phyloP scores from a whole-genome alignment of 2,888 invertebrate genomes.

The Atrina japonica region DNA sequence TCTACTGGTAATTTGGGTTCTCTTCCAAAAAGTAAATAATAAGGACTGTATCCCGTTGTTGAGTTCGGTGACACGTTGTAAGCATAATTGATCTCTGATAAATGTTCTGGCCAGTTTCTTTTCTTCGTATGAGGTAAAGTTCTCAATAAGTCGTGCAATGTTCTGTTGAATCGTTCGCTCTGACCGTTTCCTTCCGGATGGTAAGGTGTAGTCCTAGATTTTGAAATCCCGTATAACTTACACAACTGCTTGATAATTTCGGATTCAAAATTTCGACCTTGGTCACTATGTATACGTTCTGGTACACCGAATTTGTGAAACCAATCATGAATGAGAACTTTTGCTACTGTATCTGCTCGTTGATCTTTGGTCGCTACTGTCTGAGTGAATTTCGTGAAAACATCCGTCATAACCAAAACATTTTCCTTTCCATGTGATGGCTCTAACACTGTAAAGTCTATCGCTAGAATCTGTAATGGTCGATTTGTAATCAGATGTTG shows the following conservation, averaged over 20 bases:
- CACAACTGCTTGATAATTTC: too few relatives aligned
- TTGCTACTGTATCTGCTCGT: background rate
- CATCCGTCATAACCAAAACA: conserved; percentile 38
- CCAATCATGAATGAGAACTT: too few relatives aligned
- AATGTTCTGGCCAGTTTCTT: background rate
- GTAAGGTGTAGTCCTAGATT: too few relatives aligned
- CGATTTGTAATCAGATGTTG: too few relatives aligned
- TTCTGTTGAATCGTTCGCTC: too few relatives aligned
- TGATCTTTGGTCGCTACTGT: conserved; percentile 8
- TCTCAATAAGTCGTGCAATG: background rate
- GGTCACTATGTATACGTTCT: too few relatives aligned
- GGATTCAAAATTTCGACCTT: too few relatives aligned
- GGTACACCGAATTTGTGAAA: too few relatives aligned
- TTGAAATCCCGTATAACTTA: too few relatives aligned
- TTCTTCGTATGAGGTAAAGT: background rate
- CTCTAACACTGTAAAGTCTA: conserved; percentile 38
- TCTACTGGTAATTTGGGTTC: conserved; percentile 12
- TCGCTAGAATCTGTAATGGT: too few relatives aligned
- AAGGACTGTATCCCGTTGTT: conserved; percentile 9
- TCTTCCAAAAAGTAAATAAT: conserved; percentile 12
- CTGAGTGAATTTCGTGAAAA: conserved; percentile 38
- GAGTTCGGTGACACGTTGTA: conserved; percentile 14
- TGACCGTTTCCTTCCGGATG: too few relatives aligned
- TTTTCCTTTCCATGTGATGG: conserved; percentile 41
- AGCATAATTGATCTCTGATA: conserved; percentile 4